Percentiles rank a stretch among this genome's conserved stretches.
Evolutionary conservation across 2,797 vertebrate species (phyloP).

Genomic region (Mus minutoides): DNA sequence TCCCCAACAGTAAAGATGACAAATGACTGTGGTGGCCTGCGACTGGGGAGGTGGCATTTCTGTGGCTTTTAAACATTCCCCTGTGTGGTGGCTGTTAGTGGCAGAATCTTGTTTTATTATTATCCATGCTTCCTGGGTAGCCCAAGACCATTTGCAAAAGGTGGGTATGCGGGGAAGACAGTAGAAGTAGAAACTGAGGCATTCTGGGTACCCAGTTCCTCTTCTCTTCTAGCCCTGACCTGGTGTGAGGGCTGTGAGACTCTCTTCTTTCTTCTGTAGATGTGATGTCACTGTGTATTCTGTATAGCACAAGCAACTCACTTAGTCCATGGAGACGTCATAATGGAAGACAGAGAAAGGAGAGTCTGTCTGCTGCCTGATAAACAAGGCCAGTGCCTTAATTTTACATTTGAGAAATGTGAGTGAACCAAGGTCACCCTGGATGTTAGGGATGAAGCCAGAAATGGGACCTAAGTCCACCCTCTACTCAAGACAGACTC

Average conservation of each 20-base stretch:
- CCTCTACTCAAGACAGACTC: not conserved
- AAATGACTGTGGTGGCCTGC: slow-evolving; percentile 59
- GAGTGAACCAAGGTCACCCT: not conserved
- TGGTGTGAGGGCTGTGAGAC: not conserved
- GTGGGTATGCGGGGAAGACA: not conserved
- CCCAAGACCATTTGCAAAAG: slow-evolving; percentile 64
- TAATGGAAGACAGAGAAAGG: not conserved
- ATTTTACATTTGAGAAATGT: not conserved
- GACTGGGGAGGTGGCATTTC: slow-evolving; percentile 73
- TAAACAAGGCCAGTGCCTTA: not conserved
- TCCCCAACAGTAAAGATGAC: slow-evolving; percentile 59
- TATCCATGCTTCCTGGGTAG: slow-evolving; percentile 6
- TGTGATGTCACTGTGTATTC: not conserved
- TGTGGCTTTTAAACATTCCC: slow-evolving; percentile 68
- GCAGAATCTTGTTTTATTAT: slow-evolving; percentile 29
- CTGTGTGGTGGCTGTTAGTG: not conserved
- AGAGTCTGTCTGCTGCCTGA: not conserved
- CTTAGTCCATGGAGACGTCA: not conserved
- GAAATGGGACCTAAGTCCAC: not conserved
- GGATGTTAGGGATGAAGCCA: not conserved
- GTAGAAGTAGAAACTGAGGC: slow-evolving; percentile 58
- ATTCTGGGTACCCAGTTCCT: not conserved
- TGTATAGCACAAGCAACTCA: not conserved
- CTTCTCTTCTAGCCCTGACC: not conserved
- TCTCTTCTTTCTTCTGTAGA: not conserved